Percentiles rank a stretch among this genome's conserved stretches.
These are phyloP conservation scores for Griposia aprilina DNA, from an alignment of 2,888 invertebrate species.

Conservation along the genomic window DNA sequence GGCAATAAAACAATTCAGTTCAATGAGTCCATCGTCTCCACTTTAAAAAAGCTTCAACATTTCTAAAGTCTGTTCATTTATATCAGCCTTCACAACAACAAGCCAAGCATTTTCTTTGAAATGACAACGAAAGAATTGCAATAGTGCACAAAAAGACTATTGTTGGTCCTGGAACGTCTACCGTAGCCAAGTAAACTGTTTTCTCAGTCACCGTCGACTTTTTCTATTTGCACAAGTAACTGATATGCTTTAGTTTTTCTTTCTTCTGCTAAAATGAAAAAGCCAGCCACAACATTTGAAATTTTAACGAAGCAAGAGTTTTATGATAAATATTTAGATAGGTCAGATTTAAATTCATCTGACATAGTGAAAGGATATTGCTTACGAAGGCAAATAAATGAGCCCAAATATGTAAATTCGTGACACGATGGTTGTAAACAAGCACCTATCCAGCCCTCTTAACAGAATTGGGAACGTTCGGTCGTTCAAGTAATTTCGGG, in stretches of 20 bases:
- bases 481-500: conserved; percentile 31
- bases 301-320: conserved; percentile 37
- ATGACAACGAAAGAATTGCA: conserved; percentile 61
- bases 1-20: conserved; percentile 9
- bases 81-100: conserved; percentile 51
- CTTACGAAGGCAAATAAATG: conserved; percentile 24
- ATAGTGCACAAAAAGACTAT: conserved; percentile 58
- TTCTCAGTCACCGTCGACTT: conserved; percentile 46
- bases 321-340: conserved; percentile 11
- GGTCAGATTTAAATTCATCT: conserved; percentile 38
- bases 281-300: conserved; percentile 43
- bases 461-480: conserved; percentile 21
- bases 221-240: conserved; percentile 61
- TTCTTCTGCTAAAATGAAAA: conserved; percentile 43
- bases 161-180: conserved; percentile 54
- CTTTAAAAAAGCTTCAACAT: conserved; percentile 25
- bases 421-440: conserved; percentile 30
- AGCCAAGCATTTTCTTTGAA: conserved; percentile 56
- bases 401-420: conserved; percentile 39
- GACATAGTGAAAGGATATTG: conserved; percentile 19
- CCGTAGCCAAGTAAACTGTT: conserved; percentile 60
- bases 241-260: conserved; percentile 60
- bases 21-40: conserved; percentile 4
- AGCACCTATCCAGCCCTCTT: conserved; percentile 21
- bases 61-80: conserved; percentile 45